Base-by-base conservation (phyloP, 1,140 invertebrate species). In the Drosophila murphyi region DNA sequence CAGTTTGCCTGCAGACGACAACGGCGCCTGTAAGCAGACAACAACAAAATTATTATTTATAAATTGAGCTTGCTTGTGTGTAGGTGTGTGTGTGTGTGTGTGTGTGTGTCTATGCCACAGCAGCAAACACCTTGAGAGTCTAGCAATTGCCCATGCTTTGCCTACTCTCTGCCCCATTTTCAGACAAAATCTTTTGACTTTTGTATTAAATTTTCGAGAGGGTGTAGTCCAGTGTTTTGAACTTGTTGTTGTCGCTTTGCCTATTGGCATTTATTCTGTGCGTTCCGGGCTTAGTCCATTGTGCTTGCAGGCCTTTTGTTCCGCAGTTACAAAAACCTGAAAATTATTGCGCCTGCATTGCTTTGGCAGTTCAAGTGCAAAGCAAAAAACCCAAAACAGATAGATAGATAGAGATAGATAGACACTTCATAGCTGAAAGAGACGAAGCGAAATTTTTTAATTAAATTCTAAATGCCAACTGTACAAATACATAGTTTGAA, bases 31-130 rank as follows among this genome's bases (percentile, higher is more conserved):
- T 52, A 56, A 70, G 65, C 43, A 78, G 76, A 43, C 72, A 75
- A 65, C 72, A 76, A 79, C 43, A 67, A 79, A 79, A 78, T 67
- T 76, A 78, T 78, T 78, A 78, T 78, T 76, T 78, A 78, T 72
- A 78, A 78, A 65, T 76, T 20, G 20, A 20, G 20, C 20, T 20
- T 78, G 76, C 64, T 70, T 45, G 10, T 71, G 37, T 32, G 37
- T 61, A 8, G 50, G 4, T 35, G 43, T 35, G 43, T 47, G 28
- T 51, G 10, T 31, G 12, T 43, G 29, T 52, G 37, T 62, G 57
- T 62, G 12, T n/a, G 20, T 56, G 37, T 59, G 35, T 48, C 60
- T 34, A 34, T 12, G 12, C 7, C 6, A 62, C 2, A 48, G 28
- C 34, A 39, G 43, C 48, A 73, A 20, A 73, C 71, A 73, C 71